Percentiles rank a stretch among this genome's conserved stretches.
Conservation (phyloP, 2,888 invertebrate species). For the Steinernema carpocapsae region DNA sequence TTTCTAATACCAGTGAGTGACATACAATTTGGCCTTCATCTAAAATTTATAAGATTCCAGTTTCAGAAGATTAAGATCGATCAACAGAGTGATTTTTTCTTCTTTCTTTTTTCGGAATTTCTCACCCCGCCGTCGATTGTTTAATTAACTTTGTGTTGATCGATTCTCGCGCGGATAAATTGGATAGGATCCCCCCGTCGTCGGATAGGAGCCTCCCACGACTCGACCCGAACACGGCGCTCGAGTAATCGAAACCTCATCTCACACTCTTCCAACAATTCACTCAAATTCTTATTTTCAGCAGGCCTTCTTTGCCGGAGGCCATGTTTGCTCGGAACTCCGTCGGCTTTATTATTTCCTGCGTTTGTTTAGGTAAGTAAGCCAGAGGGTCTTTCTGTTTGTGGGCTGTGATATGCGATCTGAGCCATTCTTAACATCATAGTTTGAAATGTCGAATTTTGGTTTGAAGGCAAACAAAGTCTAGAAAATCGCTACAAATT, state of each 20-base stretch:
- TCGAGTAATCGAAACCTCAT: conserved; percentile 30
- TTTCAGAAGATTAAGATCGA: too few relatives aligned
- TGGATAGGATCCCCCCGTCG: neutral
- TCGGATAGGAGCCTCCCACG: conserved; percentile 12
- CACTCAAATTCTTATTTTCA: conserved; percentile 22
- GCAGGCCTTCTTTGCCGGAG: neutral
- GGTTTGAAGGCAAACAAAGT: too few relatives aligned
- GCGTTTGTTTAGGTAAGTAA: conserved; percentile 5
- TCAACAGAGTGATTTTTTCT: neutral
- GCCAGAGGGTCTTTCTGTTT: too few relatives aligned
- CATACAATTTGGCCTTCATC: too few relatives aligned
- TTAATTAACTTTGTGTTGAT: conserved; percentile 33
- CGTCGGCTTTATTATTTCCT: neutral
- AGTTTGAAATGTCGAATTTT: too few relatives aligned
- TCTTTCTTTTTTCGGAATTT: neutral
- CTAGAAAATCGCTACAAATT: too few relatives aligned
- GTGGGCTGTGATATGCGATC: too few relatives aligned
- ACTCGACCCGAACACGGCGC: neutral
- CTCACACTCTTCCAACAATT: conserved; percentile 6
- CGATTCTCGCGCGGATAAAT: conserved; percentile 35
- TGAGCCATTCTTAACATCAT: too few relatives aligned
- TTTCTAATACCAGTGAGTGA: too few relatives aligned
- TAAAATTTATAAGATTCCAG: too few relatives aligned
- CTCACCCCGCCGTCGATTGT: conserved; percentile 1
- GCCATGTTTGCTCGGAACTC: neutral